Percentiles rank a stretch among this genome's conserved stretches.
These are phyloP conservation scores for Megalonaias nervosa DNA, from an alignment of 1,140 invertebrate genomes.

Conservation along the genomic window DNA sequence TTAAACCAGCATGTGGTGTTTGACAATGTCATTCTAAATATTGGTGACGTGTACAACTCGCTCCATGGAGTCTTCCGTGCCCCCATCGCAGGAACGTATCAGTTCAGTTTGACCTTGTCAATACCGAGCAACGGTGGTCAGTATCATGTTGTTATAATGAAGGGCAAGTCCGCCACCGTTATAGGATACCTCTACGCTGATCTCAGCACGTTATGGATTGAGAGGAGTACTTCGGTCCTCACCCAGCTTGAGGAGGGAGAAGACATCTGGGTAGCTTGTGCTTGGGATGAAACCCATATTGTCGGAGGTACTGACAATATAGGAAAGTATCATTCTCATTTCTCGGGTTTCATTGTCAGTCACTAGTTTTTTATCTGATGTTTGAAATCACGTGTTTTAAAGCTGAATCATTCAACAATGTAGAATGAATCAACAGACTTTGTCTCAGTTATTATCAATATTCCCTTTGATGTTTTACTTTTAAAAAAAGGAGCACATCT, in stretches of 20 bases:
- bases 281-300: background rate
- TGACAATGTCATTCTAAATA: background rate
- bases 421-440: no score
- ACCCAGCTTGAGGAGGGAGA: slow-evolving; percentile 10
- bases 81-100: background rate
- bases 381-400: no score
- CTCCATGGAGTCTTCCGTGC: background rate
- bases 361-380: no score
- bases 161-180: background rate
- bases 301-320: no score
- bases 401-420: no score
- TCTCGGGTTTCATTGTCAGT: no score
- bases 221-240: slow-evolving; percentile 12
- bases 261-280: slow-evolving; percentile 16
- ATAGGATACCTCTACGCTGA: slow-evolving; percentile 15
- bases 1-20: background rate
- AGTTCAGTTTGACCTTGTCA: background rate
- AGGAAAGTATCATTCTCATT: no score
- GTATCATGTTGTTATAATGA: slow-evolving; percentile 3
- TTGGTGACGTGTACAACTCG: slow-evolving; percentile 1
- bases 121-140: no score
- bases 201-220: slow-evolving; percentile 1
- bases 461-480: no score
- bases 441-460: no score
- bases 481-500: no score